Evolutionary conservation across 2,888 invertebrate genomes (phyloP), one percentile per base, ranked within the genome.

Genomic region (Eupeodes latifasciatus): DNA sequence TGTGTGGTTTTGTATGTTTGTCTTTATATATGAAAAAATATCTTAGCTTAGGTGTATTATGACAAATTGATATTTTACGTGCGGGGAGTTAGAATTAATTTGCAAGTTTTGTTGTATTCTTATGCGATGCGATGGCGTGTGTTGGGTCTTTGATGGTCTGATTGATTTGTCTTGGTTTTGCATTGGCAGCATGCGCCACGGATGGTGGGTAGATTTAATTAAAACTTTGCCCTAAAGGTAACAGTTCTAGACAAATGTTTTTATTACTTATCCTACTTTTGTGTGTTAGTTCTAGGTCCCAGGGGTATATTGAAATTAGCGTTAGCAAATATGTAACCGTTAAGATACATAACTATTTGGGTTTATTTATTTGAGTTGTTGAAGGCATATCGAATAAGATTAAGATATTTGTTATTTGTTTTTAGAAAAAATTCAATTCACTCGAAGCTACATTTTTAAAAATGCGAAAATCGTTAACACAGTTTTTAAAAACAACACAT

Each of bases 91-190:
- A 55, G 57, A 80, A 84, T 84, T 69, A 75, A 71, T 72, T 80
- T 80, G 4, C 44, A 69, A 16, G 67, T 49, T 67, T 4, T 5
- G 57, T 49, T 40, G 34, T 6, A 10, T 40, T 40, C 5, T 40
- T 40, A 40, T 40, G 34, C 16, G 27, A 27, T 27, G 27, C 27
- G 27, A 27, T 40, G 6, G 19, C 44, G 40, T 10, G 57, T 55
- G 47, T 16, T 53, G 27, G 40, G 57, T 61, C 16, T 36, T 57
- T 47, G 62, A 62, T 62, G 67, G 75, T 75, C 72, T 71, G 79
- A 87, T 87, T 82, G 86, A 82, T 82, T 81, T 64, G 81, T 51
- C 59, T 72, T 66, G 83, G 34, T 72, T 44, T 27, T 34, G n/a
- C 53, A 71, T 71, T 71, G 40, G 59, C 16, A 53, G 53, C 16